Evolutionary conservation across 1,140 invertebrate species (phyloP), one percentile per base, ranked within the genome.

Genomic region (Lethrus apterus): DNA sequence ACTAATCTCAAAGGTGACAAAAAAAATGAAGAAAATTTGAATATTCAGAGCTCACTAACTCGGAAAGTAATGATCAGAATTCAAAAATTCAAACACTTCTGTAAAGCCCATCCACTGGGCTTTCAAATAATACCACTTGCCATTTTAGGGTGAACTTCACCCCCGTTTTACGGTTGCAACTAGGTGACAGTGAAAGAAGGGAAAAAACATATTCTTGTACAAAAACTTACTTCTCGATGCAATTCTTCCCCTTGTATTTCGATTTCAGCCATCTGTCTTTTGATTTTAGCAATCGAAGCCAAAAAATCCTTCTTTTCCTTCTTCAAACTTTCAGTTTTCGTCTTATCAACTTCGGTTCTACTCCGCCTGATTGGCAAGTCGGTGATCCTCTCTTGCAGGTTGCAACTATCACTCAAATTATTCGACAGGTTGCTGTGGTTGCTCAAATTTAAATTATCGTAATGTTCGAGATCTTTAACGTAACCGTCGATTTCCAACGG

Each of bases 201-300:
- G n/a, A 40, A 8, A 40, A 19, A 35, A 31, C 24, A 15, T 17
- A 11, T 24, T 13, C 13, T 14, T 13, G 4, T 2, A 32, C 13
- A 32, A 42, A 23, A 44, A 57, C 57, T 63, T 68, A 89, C 87
- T 77, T 88, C 86, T 74, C 84, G 72, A 21, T 84, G 74, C 14
- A 87, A 80, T 66, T 92, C 87, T 62, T 87, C 84, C 59, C 89
- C 84, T 59, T 89, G 86, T 14, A 76, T 77, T 58, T 89, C 82
- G 36, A 90, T 81, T 56, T 89, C 86, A 1, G 78, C 72, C 49
- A 90, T 82, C 61, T 83, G 81, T 48, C 79, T 74, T 58, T 89
- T 89, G 11, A 90, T 68, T 23, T 71, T 67, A 21, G 79, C 72
- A 26, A 84, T 74, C 51, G 72, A 68, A 0, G 68, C 55, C 17